These are phyloP conservation scores for Oreochromis tanganicae DNA, from an alignment of 2,113 vertebrate genomes.

Conservation along the genomic window DNA sequence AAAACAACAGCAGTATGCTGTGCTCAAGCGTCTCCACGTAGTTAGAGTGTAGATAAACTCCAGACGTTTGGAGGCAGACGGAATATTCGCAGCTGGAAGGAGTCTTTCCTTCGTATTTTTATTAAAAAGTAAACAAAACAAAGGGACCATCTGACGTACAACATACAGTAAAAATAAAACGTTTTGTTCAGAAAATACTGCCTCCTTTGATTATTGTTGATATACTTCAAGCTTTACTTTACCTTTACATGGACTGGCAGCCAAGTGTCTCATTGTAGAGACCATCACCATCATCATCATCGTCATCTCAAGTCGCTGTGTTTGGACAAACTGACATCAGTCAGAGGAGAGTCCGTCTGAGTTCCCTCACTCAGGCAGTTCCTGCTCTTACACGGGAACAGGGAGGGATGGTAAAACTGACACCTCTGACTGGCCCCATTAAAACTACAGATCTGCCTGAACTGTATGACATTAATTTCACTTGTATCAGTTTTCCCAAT, in stretches of 20 bases:
- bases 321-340: neutral
- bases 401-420: neutral
- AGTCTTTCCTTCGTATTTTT: too few relatives aligned
- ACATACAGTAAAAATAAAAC: neutral
- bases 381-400: neutral
- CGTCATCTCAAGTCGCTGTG: neutral
- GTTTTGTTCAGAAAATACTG: too few relatives aligned
- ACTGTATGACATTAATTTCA: neutral
- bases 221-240: neutral
- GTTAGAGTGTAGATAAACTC: neutral
- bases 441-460: neutral
- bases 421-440: neutral
- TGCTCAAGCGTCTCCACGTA: neutral
- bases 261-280: neutral
- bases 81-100: neutral
- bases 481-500: neutral
- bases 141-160: accelerated
- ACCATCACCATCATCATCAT: neutral
- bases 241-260: neutral
- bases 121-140: neutral
- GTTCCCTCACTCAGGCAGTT: accelerated
- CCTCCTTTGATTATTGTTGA: neutral
- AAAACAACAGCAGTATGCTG: neutral
- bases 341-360: neutral
- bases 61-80: neutral